Percentiles rank a stretch among this genome's conserved stretches.
Conservation (phyloP, 64 coral and sea anemone genomes). For the Stichodactyla helianthus region DNA sequence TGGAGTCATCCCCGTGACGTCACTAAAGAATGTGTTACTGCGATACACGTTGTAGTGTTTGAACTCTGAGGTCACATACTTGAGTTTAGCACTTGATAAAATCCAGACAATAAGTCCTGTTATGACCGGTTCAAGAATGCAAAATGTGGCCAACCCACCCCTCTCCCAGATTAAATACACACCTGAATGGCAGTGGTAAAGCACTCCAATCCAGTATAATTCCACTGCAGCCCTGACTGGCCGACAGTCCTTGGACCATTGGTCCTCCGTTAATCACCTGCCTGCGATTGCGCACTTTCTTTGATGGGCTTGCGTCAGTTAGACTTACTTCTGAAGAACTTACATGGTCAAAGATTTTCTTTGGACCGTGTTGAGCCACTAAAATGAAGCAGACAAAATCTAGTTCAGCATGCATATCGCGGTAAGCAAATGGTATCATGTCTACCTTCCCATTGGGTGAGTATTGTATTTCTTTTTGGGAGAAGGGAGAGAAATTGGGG, state of each 20-base stretch:
- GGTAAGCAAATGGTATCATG: neutral
- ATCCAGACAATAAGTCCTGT: neutral
- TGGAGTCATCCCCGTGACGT: slow-evolving; percentile 62
- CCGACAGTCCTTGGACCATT: slow-evolving; percentile 45
- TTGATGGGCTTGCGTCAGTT: neutral
- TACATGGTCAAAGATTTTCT: neutral
- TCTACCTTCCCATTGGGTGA: too few relatives aligned
- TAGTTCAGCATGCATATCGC: too few relatives aligned
- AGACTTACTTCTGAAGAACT: neutral
- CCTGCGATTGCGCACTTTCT: neutral
- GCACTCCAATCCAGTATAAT: slow-evolving; percentile 40
- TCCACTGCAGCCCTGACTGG: slow-evolving; percentile 41
- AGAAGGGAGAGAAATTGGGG: too few relatives aligned
- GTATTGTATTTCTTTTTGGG: too few relatives aligned
- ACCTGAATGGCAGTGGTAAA: slow-evolving; percentile 31
- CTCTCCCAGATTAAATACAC: neutral
- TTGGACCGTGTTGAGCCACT: neutral
- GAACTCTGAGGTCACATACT: slow-evolving; percentile 51
- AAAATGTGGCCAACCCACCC: too few relatives aligned
- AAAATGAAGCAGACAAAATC: too few relatives aligned
- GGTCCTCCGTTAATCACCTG: neutral
- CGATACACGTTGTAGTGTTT: slow-evolving; percentile 83
- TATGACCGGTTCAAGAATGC: neutral
- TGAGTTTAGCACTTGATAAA: neutral
- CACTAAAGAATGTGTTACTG: slow-evolving; percentile 36